phyloP scores from a whole-genome alignment of 2,888 invertebrate species.

The Mesodorylaimus sp. region DNA sequence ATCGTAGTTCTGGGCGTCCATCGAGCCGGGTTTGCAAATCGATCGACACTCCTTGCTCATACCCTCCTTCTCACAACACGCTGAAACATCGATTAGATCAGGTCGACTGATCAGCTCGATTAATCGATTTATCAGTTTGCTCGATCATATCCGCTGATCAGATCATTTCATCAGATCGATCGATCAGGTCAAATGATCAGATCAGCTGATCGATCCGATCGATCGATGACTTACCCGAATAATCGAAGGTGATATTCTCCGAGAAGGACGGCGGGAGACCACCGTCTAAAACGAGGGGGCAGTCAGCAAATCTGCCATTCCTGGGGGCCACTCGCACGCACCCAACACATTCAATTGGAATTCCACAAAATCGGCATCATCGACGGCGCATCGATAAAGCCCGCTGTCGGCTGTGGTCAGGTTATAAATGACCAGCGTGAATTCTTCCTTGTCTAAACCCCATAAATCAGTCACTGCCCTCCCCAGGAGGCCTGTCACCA shows the following conservation, averaged over 20 bases:
- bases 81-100: slow-evolving; percentile 18
- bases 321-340: neutral
- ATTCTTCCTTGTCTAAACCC: slow-evolving; percentile 6
- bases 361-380: neutral
- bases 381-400: neutral
- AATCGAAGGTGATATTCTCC: slow-evolving; percentile 8
- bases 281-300: slow-evolving; percentile 7
- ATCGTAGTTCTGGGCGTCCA: slow-evolving; percentile 23
- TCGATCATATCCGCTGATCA: neutral
- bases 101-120: neutral
- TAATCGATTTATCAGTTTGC: neutral
- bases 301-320: neutral
- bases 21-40: slow-evolving; percentile 43
- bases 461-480: neutral
- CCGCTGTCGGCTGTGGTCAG: slow-evolving; percentile 2
- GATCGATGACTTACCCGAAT: slow-evolving; percentile 2
- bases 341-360: slow-evolving; percentile 1
- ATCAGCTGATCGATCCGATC: neutral
- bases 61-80: slow-evolving; percentile 60
- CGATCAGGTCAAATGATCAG: neutral
- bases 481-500: too few species aligned
- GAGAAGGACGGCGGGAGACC: neutral
- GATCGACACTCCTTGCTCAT: slow-evolving; percentile 58
- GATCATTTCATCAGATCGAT: neutral
- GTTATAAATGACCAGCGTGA: slow-evolving; percentile 3